These are phyloP conservation scores for Parapristionchus giblindavisi DNA, from an alignment of 2,888 invertebrate species.

Conservation along the genomic window DNA sequence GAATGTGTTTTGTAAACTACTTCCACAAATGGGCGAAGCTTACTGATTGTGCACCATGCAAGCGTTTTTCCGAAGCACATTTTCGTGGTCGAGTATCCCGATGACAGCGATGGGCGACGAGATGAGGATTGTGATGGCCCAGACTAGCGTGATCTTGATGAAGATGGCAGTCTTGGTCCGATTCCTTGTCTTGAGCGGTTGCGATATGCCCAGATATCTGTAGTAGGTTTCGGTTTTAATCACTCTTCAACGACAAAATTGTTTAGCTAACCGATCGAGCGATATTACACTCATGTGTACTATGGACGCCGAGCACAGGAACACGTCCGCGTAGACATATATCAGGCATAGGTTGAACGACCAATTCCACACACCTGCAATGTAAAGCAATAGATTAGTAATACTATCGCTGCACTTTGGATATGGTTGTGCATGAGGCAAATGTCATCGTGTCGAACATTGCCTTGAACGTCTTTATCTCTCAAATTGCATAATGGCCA, in stretches of 20 bases:
- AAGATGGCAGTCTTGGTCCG: slow-evolving; percentile 81
- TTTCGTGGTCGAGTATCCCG: slow-evolving; percentile 72
- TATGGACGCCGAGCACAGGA: slow-evolving; percentile 75
- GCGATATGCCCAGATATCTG: slow-evolving; percentile 70
- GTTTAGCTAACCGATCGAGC: slow-evolving; percentile 78
- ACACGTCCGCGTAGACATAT: slow-evolving; percentile 85
- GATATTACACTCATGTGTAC: slow-evolving; percentile 76
- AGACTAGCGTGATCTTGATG: slow-evolving; percentile 89
- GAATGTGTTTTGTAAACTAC: slow-evolving; percentile 37
- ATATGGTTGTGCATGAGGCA: too few species aligned
- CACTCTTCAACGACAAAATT: slow-evolving; percentile 75
- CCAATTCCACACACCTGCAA: slow-evolving; percentile 64
- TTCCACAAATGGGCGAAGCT: neutral
- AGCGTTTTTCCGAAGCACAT: slow-evolving; percentile 70
- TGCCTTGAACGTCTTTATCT: too few species aligned
- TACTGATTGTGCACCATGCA: slow-evolving; percentile 70
- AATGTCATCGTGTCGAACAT: too few species aligned
- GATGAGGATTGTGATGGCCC: slow-evolving; percentile 91
- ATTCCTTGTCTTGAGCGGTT: slow-evolving; percentile 90
- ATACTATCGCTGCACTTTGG: too few species aligned
- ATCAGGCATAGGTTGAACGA: slow-evolving; percentile 72
- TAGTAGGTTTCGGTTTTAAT: slow-evolving; percentile 56
- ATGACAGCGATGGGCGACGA: slow-evolving; percentile 81
- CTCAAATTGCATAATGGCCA: too few species aligned
- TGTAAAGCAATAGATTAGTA: too few species aligned